Evolutionary conservation across 2,888 invertebrate species (phyloP), one percentile per base, ranked within the genome.

Genomic region (Orthosia gracilis): DNA sequence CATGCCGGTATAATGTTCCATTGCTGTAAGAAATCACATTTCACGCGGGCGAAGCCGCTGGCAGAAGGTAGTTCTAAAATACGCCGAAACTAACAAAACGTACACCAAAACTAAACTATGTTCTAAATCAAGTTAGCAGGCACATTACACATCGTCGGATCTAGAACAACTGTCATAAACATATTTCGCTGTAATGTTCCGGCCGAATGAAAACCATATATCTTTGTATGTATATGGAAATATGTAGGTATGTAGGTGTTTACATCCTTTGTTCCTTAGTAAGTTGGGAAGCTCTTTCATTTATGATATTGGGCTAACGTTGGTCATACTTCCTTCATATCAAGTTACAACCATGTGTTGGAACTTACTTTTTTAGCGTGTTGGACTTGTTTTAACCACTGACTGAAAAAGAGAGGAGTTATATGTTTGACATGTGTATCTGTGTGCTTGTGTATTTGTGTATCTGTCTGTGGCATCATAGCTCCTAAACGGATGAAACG

Each of bases 131-230:
- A 78, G 71, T 68, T 26, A 63, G 74, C 59, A 21, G n/a, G 58
- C 58, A 73, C 69, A 78, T 73, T 78, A 82, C 63, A 73, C 69
- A 80, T 82, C 58, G 58, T 23, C 9, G 63, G 31, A 59, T 73
- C 52, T 71, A 57, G 50, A 82, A 72, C 81, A 82, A 82, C 79
- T 82, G 81, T 82, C 83, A 82, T 82, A 79, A 82, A 82, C 81
- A 80, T 73, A 81, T 74, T 82, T 82, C 82, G 55, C 64, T 50
- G 74, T 81, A 81, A 81, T 81, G 82, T 78, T 81, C 64, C 78
- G 78, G 78, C 69, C 78, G 69, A 82, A 81, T 81, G 81, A 81
- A 82, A 74, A 57, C 67, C 81, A 81, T 82, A 65, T 70, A 74
- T 78, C 78, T 73, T 18, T 66, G 58, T 47, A 17, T 49, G 11